Base-by-base conservation (phyloP, 2,888 invertebrate genomes). In the Machimus rusticus region DNA sequence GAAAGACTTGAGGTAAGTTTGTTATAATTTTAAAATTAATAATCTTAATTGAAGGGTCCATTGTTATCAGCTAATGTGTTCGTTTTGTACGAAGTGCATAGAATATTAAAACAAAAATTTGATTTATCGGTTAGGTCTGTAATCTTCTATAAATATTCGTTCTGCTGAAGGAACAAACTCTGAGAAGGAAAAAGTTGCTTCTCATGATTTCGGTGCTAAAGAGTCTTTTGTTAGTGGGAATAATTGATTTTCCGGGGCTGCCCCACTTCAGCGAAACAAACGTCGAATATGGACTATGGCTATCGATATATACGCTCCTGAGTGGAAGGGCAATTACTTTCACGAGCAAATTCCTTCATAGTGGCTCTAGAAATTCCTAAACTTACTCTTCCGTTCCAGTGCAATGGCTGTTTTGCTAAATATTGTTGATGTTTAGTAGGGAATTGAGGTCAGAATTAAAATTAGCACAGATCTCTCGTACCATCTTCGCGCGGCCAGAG, bases 1-100 rank as follows among this genome's bases (percentile, higher is more conserved):
- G 97, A 97, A 92, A 94, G 97, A 90, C 94, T 97, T 87, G 97
- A 97, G 95, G 97, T 97, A 90, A 94, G 94, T 93, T 86, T 31
- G 55, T 34, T 82, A 57, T 87, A 87, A 78, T 28, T 81, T 77
- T 31, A 74, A 46, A 51, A 12, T 81, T 88, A 86, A 76, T 84
- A 88, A 87, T 82, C 76, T 87, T 76, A 74, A 46, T 14, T 39
- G 81, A 51, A 19, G 46, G 57, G 46, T 8, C 34, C 51, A 77
- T n/a, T 74, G 31, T 37, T 6, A n/a, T 74, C 74, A n/a, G 74
- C 16, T n/a, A 51, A 51, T n/a, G n/a, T n/a, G n/a, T n/a, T 19
- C n/a, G 16, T n/a, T 51, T n/a, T n/a, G 6, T 19, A 51, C n/a
- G 51, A 51, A n/a, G n/a, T n/a, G 14, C 43, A 51, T 51, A n/a